A percentile compares a stretch with the other conserved stretches of the same genome.
These are phyloP conservation scores for Aphelocoma californica DNA, from an alignment of 2,797 vertebrate genomes.

Conservation along the genomic window DNA sequence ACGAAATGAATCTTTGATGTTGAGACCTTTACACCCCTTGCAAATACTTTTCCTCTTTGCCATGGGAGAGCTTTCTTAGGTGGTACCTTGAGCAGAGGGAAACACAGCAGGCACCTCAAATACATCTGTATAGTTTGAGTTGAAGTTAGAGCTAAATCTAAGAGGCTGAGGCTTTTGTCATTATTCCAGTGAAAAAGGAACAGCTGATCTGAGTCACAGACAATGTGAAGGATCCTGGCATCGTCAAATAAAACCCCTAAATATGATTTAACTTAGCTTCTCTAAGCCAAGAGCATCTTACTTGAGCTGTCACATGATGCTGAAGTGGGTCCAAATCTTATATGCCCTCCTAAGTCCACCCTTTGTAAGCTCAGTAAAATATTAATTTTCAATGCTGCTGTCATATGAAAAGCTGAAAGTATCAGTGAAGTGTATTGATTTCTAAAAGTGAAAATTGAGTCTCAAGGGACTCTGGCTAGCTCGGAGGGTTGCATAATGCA, in stretches of 20 bases:
- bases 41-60: background rate
- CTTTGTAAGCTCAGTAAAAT: background rate
- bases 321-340: background rate
- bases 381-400: background rate
- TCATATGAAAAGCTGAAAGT: background rate
- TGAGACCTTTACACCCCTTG: background rate
- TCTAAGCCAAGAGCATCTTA: background rate
- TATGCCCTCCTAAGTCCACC: background rate
- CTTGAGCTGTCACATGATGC: background rate
- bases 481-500: background rate
- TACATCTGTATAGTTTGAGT: background rate
- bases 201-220: background rate
- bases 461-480: background rate
- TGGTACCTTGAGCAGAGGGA: background rate
- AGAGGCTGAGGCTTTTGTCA: background rate
- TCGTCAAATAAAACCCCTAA: background rate
- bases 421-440: background rate
- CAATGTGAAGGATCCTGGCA: background rate
- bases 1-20: background rate
- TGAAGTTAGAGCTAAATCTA: background rate
- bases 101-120: background rate
- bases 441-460: background rate
- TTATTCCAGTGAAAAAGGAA: background rate
- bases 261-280: background rate
- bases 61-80: background rate